Evolutionary conservation across 1,140 invertebrate species (phyloP).

Genomic region (Lethocerus indicus): DNA sequence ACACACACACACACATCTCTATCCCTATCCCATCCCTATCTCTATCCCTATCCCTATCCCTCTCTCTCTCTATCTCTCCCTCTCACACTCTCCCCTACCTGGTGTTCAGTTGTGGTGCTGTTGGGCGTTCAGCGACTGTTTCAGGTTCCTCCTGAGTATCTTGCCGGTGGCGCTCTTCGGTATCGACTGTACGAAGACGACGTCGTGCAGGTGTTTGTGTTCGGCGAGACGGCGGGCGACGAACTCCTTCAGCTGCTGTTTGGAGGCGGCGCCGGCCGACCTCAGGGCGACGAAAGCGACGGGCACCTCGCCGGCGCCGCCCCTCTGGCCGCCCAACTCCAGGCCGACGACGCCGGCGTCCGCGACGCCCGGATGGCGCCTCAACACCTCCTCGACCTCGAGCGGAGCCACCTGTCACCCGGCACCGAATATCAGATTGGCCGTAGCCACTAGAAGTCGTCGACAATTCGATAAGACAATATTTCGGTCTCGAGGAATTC

Average conservation of each 20-base stretch:
- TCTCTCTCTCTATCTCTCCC: too few relatives aligned
- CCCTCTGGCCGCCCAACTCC: constrained; percentile 48
- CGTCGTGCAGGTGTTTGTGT: constrained; percentile 49
- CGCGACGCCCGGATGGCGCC: constrained; percentile 39
- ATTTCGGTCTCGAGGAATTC: too few relatives aligned
- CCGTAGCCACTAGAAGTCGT: too few relatives aligned
- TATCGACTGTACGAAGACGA: constrained; percentile 46
- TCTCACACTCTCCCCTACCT: too few relatives aligned
- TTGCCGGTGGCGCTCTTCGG: constrained; percentile 59
- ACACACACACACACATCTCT: too few relatives aligned
- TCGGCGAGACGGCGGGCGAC: constrained; percentile 41
- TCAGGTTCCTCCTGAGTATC: constrained; percentile 45
- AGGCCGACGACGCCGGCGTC: constrained; percentile 56
- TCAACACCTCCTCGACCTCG: constrained; percentile 50
- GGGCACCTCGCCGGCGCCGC: constrained; percentile 42
- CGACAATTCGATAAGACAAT: too few relatives aligned
- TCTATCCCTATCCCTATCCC: too few relatives aligned
- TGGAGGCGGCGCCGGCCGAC: constrained; percentile 22
- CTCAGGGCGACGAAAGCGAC: constrained; percentile 39
- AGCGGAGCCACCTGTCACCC: constrained; percentile 37
- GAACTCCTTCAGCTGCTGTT: constrained; percentile 34
- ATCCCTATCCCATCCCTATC: too few relatives aligned
- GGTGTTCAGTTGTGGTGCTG: too few relatives aligned
- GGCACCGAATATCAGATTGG: background rate
- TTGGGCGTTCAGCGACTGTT: constrained; percentile 15